Conservation (phyloP, 2,888 invertebrate genomes). For the Cryptocephalus moraei region DNA sequence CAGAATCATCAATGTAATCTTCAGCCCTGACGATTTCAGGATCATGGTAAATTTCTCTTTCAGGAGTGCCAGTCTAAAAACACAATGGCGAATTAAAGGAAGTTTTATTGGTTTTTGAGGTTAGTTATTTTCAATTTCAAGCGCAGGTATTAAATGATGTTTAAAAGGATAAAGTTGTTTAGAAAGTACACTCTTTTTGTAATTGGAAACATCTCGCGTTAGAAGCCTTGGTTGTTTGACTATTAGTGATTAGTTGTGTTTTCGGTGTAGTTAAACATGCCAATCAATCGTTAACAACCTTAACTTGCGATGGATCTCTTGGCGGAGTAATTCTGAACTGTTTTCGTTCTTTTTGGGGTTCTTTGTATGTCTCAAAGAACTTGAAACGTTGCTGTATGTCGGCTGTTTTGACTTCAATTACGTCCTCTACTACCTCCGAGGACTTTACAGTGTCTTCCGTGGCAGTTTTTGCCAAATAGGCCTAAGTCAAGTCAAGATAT, state of each 20-base stretch:
- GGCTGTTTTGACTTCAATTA: constrained; percentile 68
- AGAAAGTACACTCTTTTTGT: too few species aligned
- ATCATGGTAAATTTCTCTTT: constrained; percentile 63
- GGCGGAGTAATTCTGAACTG: constrained; percentile 85
- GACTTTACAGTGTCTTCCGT: constrained; percentile 65
- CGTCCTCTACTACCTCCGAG: constrained; percentile 57
- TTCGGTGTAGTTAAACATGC: constrained; percentile 9
- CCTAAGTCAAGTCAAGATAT: constrained; percentile 26
- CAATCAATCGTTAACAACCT: constrained; percentile 34
- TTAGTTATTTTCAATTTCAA: too few species aligned
- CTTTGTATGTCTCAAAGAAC: constrained; percentile 82
- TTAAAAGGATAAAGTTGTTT: too few species aligned
- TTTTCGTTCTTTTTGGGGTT: constrained; percentile 56
- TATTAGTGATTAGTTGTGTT: too few species aligned
- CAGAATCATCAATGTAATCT: constrained; percentile 43
- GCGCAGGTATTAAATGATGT: too few species aligned
- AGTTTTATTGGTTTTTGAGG: too few species aligned
- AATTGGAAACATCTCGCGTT: too few species aligned
- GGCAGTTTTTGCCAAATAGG: constrained; percentile 42
- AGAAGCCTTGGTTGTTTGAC: too few species aligned
- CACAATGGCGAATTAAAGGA: background rate
- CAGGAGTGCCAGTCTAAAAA: constrained; percentile 52
- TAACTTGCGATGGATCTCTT: constrained; percentile 58
- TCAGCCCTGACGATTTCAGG: constrained; percentile 59
- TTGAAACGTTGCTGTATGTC: constrained; percentile 80